Evolutionary conservation across 2,888 invertebrate genomes (phyloP).

Genomic region (Philereme transversata): DNA sequence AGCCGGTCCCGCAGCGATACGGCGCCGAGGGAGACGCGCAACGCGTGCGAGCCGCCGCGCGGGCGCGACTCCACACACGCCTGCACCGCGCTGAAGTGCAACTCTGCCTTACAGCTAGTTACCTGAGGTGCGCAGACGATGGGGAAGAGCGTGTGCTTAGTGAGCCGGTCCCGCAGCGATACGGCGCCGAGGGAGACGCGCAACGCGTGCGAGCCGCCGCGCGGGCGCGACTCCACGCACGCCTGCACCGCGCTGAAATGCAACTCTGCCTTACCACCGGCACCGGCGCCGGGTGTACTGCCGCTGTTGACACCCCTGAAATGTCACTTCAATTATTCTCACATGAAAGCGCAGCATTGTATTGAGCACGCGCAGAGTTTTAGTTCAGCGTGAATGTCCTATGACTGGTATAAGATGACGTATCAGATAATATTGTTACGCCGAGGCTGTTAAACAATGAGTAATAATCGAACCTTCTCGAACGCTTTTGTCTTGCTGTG

Average conservation of each 20-base stretch:
- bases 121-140: conserved; percentile 92
- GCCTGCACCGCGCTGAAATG: conserved; percentile 91
- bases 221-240: conserved; percentile 92
- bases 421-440: too few species aligned
- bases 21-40: conserved; percentile 92
- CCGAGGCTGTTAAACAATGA: too few species aligned
- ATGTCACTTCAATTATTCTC: background rate
- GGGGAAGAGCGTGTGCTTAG: conserved; percentile 91
- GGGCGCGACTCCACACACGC: conserved; percentile 93
- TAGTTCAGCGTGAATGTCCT: too few species aligned
- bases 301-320: background rate
- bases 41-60: conserved; percentile 92
- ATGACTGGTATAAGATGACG: too few species aligned
- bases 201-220: conserved; percentile 92
- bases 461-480: too few species aligned
- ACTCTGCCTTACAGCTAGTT: conserved; percentile 79
- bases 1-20: conserved; percentile 92
- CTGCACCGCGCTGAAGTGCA: conserved; percentile 91
- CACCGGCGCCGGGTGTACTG: conserved; percentile 22
- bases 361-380: too few species aligned
- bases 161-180: conserved; percentile 91
- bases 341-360: too few species aligned
- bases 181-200: conserved; percentile 92
- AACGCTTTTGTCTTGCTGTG: too few species aligned
- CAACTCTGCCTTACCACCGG: conserved; percentile 87